Conservation (phyloP, 2,888 invertebrate genomes). For the Melolontha melolontha region DNA sequence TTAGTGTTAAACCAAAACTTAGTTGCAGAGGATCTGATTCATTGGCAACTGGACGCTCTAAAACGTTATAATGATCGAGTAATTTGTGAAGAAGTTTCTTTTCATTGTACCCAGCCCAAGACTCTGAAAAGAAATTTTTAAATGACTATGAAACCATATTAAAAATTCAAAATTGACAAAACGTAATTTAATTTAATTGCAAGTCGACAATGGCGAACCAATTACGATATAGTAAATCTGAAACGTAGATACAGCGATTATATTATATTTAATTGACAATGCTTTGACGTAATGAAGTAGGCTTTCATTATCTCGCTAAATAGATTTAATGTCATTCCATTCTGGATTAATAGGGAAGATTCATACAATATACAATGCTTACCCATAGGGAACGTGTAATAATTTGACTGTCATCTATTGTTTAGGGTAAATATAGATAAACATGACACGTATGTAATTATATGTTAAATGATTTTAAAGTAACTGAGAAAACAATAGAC, state of each 20-base stretch:
- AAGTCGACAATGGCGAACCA: conserved; percentile 8
- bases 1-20: conserved; percentile 95
- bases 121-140: conserved; percentile 69
- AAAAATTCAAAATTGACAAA: background rate
- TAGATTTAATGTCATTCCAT: conserved; percentile 16
- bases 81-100: conserved; percentile 92
- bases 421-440: background rate
- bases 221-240: conserved; percentile 13
- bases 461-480: no score
- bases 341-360: background rate
- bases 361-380: background rate
- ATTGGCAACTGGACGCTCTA: conserved; percentile 95
- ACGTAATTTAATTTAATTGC: conserved; percentile 10
- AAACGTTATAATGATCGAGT: conserved; percentile 92
- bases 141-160: background rate
- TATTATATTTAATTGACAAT: conserved; percentile 25
- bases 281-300: conserved; percentile 18
- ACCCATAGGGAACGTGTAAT: background rate
- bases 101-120: conserved; percentile 90
- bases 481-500: no score
- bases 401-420: background rate
- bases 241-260: conserved; percentile 12
- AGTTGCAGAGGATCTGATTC: conserved; percentile 95
- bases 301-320: conserved; percentile 20
- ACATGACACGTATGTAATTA: background rate